These are phyloP conservation scores for Paramuricea clavata DNA, from an alignment of 92 coral and sea anemone genomes.

Conservation along the genomic window DNA sequence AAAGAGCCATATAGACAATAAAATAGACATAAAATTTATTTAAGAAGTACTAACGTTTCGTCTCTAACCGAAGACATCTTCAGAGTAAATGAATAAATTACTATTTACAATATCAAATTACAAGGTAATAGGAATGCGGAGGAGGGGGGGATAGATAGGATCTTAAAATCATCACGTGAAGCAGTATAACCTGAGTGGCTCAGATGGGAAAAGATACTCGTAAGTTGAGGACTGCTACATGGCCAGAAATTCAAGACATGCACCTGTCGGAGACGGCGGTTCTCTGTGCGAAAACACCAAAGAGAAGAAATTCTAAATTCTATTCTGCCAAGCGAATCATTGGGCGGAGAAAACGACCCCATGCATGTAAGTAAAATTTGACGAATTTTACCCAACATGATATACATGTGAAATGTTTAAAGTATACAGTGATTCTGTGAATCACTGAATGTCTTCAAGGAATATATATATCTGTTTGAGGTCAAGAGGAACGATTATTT, in stretches of 20 bases:
- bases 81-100: no score
- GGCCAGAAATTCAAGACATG: slow-evolving; percentile 35
- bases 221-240: no score
- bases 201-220: no score
- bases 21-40: no score
- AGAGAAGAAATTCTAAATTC: background rate
- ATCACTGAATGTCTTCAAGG: background rate
- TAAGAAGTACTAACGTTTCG: no score
- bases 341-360: background rate
- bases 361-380: slow-evolving; percentile 1
- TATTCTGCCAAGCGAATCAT: slow-evolving; percentile 4
- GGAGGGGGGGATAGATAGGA: no score
- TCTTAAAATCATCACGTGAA: no score
- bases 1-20: no score
- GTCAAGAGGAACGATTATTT: background rate
- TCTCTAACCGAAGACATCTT: no score
- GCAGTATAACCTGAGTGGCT: no score
- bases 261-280: slow-evolving; percentile 29
- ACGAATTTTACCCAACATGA: background rate
- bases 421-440: background rate
- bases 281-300: background rate
- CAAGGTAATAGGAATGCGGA: no score
- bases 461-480: background rate
- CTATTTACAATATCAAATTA: no score
- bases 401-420: background rate